Percentiles rank a stretch among this genome's conserved stretches.
Evolutionary conservation across 2,113 vertebrate species (phyloP).

Genomic region (Oncorhynchus mykiss): DNA sequence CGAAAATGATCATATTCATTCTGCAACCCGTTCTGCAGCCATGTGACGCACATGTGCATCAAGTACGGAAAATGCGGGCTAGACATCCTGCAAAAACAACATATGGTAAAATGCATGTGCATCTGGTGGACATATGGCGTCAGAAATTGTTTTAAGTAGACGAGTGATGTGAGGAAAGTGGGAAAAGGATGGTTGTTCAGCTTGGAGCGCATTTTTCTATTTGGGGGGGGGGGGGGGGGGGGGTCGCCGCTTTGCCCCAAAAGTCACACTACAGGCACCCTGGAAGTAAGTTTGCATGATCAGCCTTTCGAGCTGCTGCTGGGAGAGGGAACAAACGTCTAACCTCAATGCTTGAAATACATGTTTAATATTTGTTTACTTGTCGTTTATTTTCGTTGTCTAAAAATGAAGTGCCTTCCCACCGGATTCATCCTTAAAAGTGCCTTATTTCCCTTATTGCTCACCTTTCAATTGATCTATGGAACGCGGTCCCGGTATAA

Average conservation of each 20-base stretch:
- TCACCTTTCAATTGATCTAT: constrained; percentile 47
- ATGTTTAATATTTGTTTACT: background rate
- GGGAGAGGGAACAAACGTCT: background rate
- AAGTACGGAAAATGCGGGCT: too few species aligned
- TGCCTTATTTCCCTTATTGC: constrained; percentile 33
- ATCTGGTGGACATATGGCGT: too few species aligned
- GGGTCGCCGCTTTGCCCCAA: background rate
- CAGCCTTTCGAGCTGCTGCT: background rate
- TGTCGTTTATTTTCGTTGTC: background rate
- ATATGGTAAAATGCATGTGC: too few species aligned
- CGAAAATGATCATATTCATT: too few species aligned
- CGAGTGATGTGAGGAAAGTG: background rate
- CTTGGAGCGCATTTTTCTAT: background rate
- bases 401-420: constrained; percentile 31
- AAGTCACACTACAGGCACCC: background rate
- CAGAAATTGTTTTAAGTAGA: background rate
- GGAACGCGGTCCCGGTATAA: constrained; percentile 61
- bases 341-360: background rate
- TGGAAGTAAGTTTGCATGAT: background rate
- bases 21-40: too few species aligned
- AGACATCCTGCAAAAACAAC: too few species aligned
- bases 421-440: constrained; percentile 17
- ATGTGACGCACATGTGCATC: too few species aligned
- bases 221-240: background rate
- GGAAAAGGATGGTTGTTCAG: background rate